Base-by-base conservation (phyloP, 1,140 invertebrate genomes). In the Dendroctonus valens region DNA sequence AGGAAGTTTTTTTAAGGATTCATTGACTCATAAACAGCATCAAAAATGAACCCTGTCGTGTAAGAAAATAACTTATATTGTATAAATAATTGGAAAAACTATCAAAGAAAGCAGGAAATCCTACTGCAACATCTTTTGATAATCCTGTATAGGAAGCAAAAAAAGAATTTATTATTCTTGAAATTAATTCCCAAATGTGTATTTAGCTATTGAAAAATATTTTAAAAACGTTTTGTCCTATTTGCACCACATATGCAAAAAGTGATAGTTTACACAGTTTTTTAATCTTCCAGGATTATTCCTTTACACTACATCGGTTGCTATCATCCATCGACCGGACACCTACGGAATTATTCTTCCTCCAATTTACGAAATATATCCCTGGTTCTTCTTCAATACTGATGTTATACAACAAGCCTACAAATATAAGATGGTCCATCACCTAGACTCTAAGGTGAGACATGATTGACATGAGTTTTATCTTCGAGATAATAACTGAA, bases 281-380 rank as follows among this genome's bases (percentile, higher is more conserved):
- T 8, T 44, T 59, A 7, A 59, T 46, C 6, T 54, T 54, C n/a
- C 14, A 65, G 62, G 64, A 39, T 6, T 87, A 76, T 90, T 86
- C 76, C 72, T 83, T 8, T 87, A 87, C 58, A 83, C 84, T 6
- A 76, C 88, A 42, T 83, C 79, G 48, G 80, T 82, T 4, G 85
- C 86, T 41, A 77, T 87, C 7, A 76, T 85, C 65, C 86, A 88
- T 74, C 80, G 87, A 38, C 70, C 78, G 11, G 86, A 88, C 74
- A 85, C 83, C 73, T 79, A 78, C 46, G 81, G 83, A 63, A 80
- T 89, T 55, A 78, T 79, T 44, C 65, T 89, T 0, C 88, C 88
- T 7, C 83, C 87, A 12, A 81, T 85, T 41, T 88, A 88, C 72
- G 88, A 90, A 75, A 80, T 88, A 65, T 82, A 83, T 73, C 87